A percentile compares a stretch with the other conserved stretches of the same genome.
Evolutionary conservation across 1,140 invertebrate species (phyloP).

Genomic region (Brachionus calyciflorus): DNA sequence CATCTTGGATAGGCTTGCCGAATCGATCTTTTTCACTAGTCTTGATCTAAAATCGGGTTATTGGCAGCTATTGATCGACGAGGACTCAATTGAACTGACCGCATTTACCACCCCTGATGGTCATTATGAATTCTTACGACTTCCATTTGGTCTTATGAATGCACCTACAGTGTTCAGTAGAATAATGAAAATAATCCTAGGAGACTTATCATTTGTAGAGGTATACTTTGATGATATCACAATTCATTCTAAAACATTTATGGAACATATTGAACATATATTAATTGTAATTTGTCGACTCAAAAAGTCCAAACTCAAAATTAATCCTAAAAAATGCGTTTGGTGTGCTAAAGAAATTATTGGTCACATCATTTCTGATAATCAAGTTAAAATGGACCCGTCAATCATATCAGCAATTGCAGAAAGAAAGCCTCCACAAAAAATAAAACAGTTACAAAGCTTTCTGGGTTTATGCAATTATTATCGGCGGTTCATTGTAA

Average conservation of each 20-base stretch:
- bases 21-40: constrained; percentile 21
- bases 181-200: constrained; percentile 63
- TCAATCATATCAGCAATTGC: constrained; percentile 50
- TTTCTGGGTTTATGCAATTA: no score
- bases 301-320: constrained; percentile 32
- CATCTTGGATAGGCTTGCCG: no score
- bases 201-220: neutral
- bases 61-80: constrained; percentile 58
- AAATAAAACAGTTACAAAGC: no score
- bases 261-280: constrained; percentile 48
- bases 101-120: constrained; percentile 48
- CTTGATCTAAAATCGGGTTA: constrained; percentile 63
- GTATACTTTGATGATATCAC: constrained; percentile 50
- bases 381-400: constrained; percentile 51
- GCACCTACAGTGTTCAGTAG: constrained; percentile 53
- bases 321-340: constrained; percentile 47
- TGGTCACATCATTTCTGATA: no score
- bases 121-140: neutral
- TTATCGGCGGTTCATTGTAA: no score
- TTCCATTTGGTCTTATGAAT: neutral
- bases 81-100: constrained; percentile 47
- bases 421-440: no score
- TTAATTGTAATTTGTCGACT: constrained; percentile 54
- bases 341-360: constrained; percentile 52
- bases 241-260: constrained; percentile 54